These are phyloP conservation scores for Magallana angulata DNA, from an alignment of 1,140 invertebrate genomes.

Conservation along the genomic window DNA sequence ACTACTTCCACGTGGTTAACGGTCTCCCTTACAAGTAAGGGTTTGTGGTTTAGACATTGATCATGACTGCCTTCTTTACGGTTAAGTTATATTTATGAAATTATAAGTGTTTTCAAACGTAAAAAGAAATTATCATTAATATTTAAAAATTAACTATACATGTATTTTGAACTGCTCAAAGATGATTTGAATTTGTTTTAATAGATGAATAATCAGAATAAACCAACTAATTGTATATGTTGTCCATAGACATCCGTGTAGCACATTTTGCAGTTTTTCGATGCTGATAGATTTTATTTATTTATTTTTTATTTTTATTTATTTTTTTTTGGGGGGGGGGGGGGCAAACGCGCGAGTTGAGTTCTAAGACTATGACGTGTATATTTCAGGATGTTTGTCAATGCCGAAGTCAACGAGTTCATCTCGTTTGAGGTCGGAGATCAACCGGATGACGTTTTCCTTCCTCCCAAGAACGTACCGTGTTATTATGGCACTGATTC, in stretches of 20 bases:
- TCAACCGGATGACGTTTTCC: conserved; percentile 50
- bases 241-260: too few species aligned
- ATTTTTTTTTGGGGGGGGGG: background rate
- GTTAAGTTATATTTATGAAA: background rate
- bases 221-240: too few species aligned
- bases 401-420: conserved; percentile 57
- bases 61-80: background rate
- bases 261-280: too few species aligned
- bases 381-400: conserved; percentile 57
- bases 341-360: background rate
- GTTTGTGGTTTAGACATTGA: background rate
- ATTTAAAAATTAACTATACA: too few species aligned
- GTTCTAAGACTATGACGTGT: background rate
- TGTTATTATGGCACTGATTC: conserved; percentile 43
- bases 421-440: conserved; percentile 54
- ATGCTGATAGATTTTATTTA: conserved; percentile 1
- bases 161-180: background rate
- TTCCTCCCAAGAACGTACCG: conserved; percentile 50
- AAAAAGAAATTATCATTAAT: background rate
- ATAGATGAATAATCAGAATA: too few species aligned
- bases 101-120: background rate
- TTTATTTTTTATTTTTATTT: conserved; percentile 50
- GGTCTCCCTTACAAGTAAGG: conserved; percentile 65
- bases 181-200: background rate
- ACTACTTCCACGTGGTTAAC: conserved; percentile 58